Evolutionary conservation across 2,797 vertebrate species (phyloP).

Genomic region (Coranthus polyacanthus): DNA sequence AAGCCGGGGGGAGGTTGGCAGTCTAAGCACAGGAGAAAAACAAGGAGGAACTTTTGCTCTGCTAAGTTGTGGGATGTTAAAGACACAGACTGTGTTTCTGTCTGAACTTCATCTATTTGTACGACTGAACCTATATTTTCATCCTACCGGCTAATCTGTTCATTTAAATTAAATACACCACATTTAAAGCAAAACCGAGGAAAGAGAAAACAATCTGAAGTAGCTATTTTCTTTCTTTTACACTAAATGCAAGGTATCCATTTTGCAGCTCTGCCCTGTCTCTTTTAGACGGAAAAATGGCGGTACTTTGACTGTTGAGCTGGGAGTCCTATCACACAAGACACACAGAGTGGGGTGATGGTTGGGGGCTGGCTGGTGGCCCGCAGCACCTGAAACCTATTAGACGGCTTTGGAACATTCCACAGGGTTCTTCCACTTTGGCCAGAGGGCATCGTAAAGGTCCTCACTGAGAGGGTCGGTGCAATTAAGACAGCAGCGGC

Average conservation of each 20-base stretch:
- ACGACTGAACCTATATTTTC: constrained; percentile 5
- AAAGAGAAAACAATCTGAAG: no score
- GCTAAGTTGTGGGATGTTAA: constrained; percentile 56
- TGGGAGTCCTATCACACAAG: constrained; percentile 72
- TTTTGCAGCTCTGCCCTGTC: constrained; percentile 47
- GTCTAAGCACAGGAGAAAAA: constrained; percentile 61
- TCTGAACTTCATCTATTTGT: constrained; percentile 30
- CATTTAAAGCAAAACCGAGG: no score
- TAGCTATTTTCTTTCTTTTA: not conserved
- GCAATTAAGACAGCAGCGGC: constrained; percentile 63
- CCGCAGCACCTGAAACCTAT: constrained; percentile 88
- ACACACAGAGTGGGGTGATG: constrained; percentile 66
- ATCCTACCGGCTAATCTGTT: not conserved
- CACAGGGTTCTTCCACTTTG: constrained; percentile 84
- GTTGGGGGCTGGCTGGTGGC: constrained; percentile 80
- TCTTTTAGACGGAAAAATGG: constrained; percentile 72
- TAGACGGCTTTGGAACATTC: constrained; percentile 88
- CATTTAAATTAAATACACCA: not conserved
- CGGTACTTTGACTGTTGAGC: constrained; percentile 64
- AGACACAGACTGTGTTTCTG: constrained; percentile 46
- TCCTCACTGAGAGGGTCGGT: constrained; percentile 75
- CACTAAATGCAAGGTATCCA: constrained; percentile 43
- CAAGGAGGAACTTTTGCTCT: constrained; percentile 64
- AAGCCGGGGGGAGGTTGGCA: constrained; percentile 61
- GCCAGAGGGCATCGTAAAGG: constrained; percentile 88